Evolutionary conservation across 2,113 vertebrate genomes (phyloP), one percentile per base, ranked within the genome.

Genomic region (Leptocoma aspasia): DNA sequence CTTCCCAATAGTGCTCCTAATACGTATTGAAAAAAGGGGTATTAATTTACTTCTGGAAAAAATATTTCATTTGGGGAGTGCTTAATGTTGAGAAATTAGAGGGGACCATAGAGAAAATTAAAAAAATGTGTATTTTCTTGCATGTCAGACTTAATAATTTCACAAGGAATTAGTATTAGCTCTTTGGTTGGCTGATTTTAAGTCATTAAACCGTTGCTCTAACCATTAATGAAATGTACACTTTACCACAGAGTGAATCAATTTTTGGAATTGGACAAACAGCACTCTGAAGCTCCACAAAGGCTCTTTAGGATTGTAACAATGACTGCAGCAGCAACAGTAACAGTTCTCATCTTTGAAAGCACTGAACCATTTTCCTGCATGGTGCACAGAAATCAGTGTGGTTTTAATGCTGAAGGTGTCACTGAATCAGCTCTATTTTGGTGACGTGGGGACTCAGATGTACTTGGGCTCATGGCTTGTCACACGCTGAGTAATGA

Each of bases 41-140:
- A 39, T 65, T 85, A 27, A 70, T 92, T 94, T 70, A 87, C 33
- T 59, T 85, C 28, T n/a, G 49, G 20, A 50, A 65, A 82, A 71
- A 61, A 18, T 3, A 56, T 9, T 93, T 72, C 5, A 39, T 78
- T 85, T 82, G 61, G 45, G 45, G 31, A 65, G 10, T 68, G 44
- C 45, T 85, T 94, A 94, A 72, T 85, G 61, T 53, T 89, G 57
- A 95, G 82, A 89, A 91, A 60, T 84, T 75, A 78, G 65, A 33
- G 17, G 56, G n/a, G 18, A 66, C n/a, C 27, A 5, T 42, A 42
- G 84, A 64, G 77, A 64, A 78, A 56, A 81, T 50, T 23, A 35
- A 15, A 52, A 22, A 91, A 33, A 22, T 18, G 2, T 31, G 3
- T 71, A 3, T 56, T 86, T 91, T 86, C 56, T 68, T 75, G 53